phyloP scores from a whole-genome alignment of 2,113 vertebrate genomes.

The Ammodytes marinus region DNA sequence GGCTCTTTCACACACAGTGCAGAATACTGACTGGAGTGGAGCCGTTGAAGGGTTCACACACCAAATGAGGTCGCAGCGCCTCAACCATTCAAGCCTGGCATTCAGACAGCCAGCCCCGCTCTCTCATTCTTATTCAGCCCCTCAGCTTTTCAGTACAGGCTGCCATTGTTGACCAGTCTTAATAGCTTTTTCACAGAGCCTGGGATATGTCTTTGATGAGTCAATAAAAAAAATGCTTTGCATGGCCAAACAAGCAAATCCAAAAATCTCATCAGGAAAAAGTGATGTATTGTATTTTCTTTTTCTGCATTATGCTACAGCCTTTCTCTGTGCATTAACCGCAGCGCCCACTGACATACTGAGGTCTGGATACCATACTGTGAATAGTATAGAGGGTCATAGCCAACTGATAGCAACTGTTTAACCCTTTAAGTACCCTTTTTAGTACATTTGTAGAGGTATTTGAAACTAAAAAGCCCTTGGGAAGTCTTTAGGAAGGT shows the following conservation, averaged over 20 bases:
- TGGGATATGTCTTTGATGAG: slow-evolving; percentile 63
- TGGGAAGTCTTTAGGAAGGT: no score
- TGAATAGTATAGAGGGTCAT: neutral
- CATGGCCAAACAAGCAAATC: slow-evolving; percentile 47
- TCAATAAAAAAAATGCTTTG: slow-evolving; percentile 76
- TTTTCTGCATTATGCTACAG: slow-evolving; percentile 32
- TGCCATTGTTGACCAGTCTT: slow-evolving; percentile 69
- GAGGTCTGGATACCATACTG: slow-evolving; percentile 13
- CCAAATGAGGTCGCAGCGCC: slow-evolving; percentile 58
- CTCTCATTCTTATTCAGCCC: slow-evolving; percentile 63
- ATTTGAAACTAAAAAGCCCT: no score
- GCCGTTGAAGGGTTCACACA: slow-evolving; percentile 47
- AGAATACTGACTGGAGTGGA: slow-evolving; percentile 56
- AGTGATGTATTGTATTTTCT: slow-evolving; percentile 41
- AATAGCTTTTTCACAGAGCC: slow-evolving; percentile 68
- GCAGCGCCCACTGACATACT: slow-evolving; percentile 2
- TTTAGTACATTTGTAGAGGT: no score
- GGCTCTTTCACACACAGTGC: slow-evolving; percentile 2
- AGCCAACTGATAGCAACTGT: neutral
- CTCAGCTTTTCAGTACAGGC: slow-evolving; percentile 58
- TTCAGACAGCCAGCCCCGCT: slow-evolving; percentile 35
- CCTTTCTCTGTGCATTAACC: slow-evolving; percentile 26
- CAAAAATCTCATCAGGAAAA: slow-evolving; percentile 56
- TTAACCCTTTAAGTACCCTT: slow-evolving; percentile 15
- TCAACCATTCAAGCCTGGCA: slow-evolving; percentile 58